Conservation (phyloP, 53 echinoderm and acorn worm genomes). For the Patiria pectinifera region DNA sequence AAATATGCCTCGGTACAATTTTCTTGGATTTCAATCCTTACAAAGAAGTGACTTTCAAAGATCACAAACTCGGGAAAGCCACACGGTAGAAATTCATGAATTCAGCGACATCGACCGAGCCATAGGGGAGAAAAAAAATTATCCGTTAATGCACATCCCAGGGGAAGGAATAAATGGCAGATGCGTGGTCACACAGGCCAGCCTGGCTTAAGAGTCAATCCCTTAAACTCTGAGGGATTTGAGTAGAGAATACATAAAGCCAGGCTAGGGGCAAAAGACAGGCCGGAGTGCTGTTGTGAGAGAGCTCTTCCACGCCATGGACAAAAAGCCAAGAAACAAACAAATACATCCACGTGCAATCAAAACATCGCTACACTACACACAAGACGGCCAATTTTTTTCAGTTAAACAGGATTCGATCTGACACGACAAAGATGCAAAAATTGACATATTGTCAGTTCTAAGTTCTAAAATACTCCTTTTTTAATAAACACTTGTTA, state of each 20-base stretch:
- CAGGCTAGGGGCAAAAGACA: neutral
- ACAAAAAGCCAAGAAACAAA: neutral
- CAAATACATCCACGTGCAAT: neutral
- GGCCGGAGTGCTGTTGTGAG: neutral
- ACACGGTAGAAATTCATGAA: conserved; percentile 23
- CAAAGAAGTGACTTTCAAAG: neutral
- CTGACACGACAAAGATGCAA: no score
- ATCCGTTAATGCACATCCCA: conserved; percentile 3
- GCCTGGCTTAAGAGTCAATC: conserved; percentile 7
- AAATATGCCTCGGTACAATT: no score
- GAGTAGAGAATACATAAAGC: neutral
- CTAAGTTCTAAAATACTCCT: no score
- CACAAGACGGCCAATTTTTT: neutral
- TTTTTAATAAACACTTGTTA: no score
- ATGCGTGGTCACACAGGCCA: neutral
- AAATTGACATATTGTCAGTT: no score
- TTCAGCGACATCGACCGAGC: conserved; percentile 21
- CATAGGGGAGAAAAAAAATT: neutral
- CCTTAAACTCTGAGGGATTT: neutral
- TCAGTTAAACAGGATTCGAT: neutral
- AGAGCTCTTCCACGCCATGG: neutral
- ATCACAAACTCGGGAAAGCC: neutral
- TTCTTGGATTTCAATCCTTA: no score
- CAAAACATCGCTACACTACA: neutral
- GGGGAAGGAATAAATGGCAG: conserved; percentile 3